Evolutionary conservation across 1,140 invertebrate species (phyloP).

Genomic region (Piezodorus guildinii): DNA sequence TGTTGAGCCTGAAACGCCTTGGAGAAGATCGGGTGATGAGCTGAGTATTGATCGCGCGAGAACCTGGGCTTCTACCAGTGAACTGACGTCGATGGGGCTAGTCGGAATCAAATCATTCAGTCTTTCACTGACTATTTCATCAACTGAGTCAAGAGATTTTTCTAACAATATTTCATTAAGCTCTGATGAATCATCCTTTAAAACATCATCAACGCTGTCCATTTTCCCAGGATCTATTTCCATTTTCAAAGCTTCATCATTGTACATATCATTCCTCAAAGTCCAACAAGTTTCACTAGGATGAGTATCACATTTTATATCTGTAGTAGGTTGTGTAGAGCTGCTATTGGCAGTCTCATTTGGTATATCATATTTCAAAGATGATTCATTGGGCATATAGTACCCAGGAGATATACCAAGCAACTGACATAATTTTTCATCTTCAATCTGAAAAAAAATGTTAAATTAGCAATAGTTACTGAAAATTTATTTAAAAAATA

Average conservation of each 20-base stretch:
- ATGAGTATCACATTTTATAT: too few relatives aligned
- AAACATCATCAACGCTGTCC: too few relatives aligned
- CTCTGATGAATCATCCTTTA: neutral
- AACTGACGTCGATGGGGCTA: neutral
- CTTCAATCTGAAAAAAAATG: conserved; percentile 5
- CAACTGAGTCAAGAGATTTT: conserved; percentile 7
- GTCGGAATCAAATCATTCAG: conserved; percentile 1
- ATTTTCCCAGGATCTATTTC: too few relatives aligned
- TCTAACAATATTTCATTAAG: neutral
- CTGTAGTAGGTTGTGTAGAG: too few relatives aligned
- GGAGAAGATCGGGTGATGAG: neutral
- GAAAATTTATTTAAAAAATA: too few relatives aligned
- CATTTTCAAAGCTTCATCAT: too few relatives aligned
- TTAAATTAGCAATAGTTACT: neutral
- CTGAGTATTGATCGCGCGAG: neutral
- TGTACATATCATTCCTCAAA: too few relatives aligned
- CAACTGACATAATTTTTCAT: neutral
- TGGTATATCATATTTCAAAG: neutral
- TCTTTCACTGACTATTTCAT: conserved; percentile 6
- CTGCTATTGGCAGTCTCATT: too few relatives aligned
- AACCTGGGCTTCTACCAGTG: neutral
- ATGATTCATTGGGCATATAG: neutral
- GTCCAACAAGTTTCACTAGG: too few relatives aligned
- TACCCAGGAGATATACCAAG: neutral
- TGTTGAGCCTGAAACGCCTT: conserved; percentile 24